Percentiles rank a stretch among this genome's conserved stretches.
Conservation (phyloP, 2,113 vertebrate species). For the Muntiacus muntjak region DNA sequence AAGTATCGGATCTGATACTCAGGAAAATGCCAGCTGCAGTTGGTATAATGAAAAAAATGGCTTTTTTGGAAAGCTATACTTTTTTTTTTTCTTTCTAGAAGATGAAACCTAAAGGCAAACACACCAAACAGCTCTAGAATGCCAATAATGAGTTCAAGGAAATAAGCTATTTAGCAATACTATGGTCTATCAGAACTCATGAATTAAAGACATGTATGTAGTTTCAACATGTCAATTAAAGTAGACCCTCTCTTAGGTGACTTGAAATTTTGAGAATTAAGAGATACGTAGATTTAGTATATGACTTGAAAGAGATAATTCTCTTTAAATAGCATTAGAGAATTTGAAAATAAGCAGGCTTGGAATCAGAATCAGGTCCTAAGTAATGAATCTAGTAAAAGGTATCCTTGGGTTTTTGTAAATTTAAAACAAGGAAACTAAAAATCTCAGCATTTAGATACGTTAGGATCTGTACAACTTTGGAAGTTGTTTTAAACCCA, state of each 20-base stretch:
- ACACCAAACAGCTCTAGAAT: slow-evolving; percentile 51
- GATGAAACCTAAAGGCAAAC: slow-evolving; percentile 31
- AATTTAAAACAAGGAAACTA: slow-evolving; percentile 60
- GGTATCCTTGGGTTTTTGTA: slow-evolving; percentile 66
- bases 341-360: slow-evolving; percentile 74
- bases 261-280: slow-evolving; percentile 79
- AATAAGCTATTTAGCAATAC: slow-evolving; percentile 73
- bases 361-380: slow-evolving; percentile 25
- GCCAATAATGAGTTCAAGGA: slow-evolving; percentile 75
- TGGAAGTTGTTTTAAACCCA: neutral
- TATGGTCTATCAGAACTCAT: slow-evolving; percentile 67
- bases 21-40: neutral
- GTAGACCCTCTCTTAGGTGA: slow-evolving; percentile 77
- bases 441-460: slow-evolving; percentile 57
- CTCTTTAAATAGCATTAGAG: slow-evolving; percentile 50
- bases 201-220: slow-evolving; percentile 78
- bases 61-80: neutral
- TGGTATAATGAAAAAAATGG: slow-evolving; percentile 33
- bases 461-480: neutral
- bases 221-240: slow-evolving; percentile 79
- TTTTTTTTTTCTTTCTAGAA: slow-evolving; percentile 12
- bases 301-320: neutral
- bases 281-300: slow-evolving; percentile 62
- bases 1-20: neutral
- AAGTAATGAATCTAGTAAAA: slow-evolving; percentile 71